Percentiles rank a stretch among this genome's conserved stretches.
These are phyloP conservation scores for Trichacis sp. DNA, from an alignment of 2,888 invertebrate genomes.

Conservation along the genomic window DNA sequence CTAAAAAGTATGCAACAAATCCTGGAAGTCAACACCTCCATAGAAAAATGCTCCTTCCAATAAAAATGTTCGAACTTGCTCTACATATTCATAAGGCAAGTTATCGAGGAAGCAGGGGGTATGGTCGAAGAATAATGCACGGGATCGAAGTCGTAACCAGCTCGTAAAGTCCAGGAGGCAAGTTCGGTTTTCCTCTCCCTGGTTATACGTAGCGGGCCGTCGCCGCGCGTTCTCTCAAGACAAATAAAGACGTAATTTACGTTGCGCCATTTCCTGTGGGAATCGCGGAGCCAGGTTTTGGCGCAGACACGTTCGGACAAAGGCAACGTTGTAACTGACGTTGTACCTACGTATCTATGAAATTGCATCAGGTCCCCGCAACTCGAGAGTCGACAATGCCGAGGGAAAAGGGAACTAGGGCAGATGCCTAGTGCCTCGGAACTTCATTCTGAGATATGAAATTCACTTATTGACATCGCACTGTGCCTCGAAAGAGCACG, in stretches of 20 bases:
- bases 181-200: constrained; percentile 29
- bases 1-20: no score
- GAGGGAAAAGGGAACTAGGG: constrained; percentile 6
- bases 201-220: constrained; percentile 9
- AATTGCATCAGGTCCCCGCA: constrained; percentile 27
- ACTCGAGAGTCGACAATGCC: constrained; percentile 9
- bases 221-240: constrained; percentile 29
- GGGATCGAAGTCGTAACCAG: constrained; percentile 34
- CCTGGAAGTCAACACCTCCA: no score
- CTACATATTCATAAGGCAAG: neutral
- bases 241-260: constrained; percentile 49
- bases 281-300: constrained; percentile 9
- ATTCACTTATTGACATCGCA: constrained; percentile 9
- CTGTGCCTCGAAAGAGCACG: neutral
- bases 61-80: neutral
- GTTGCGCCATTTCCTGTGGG: constrained; percentile 40
- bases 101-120: neutral
- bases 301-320: constrained; percentile 34
- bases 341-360: constrained; percentile 32
- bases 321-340: constrained; percentile 32
- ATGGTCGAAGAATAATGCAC: constrained; percentile 19
- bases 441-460: constrained; percentile 10
- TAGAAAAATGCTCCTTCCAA: neutral
- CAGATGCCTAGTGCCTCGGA: constrained; percentile 7
- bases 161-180: constrained; percentile 28